Evolutionary conservation across 1,140 invertebrate genomes (phyloP).

Genomic region (Drosophila ogumai): DNA sequence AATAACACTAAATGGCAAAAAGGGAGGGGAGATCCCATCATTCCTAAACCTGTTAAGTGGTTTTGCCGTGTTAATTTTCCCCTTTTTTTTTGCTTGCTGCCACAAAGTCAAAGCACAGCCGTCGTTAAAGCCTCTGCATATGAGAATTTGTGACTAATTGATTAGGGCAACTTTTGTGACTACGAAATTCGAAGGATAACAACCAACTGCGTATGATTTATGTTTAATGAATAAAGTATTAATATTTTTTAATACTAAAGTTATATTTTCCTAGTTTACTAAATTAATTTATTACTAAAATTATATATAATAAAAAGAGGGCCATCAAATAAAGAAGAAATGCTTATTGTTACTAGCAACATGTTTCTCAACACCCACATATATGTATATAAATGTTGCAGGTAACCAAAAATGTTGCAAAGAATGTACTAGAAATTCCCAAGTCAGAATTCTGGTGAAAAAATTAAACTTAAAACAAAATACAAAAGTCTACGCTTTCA

Average conservation of each 20-base stretch:
- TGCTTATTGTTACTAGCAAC: too few species aligned
- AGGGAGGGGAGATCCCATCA: neutral
- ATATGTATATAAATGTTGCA: too few species aligned
- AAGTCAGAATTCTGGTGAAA: too few species aligned
- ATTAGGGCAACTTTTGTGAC: conserved; percentile 44
- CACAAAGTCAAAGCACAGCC: conserved; percentile 57
- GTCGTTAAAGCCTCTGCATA: conserved; percentile 36
- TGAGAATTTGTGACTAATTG: conserved; percentile 58
- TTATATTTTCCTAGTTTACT: too few species aligned
- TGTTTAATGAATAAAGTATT: neutral
- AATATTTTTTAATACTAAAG: too few species aligned
- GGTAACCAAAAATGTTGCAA: neutral
- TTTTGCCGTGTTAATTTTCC: conserved; percentile 1
- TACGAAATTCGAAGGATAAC: neutral
- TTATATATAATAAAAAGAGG: too few species aligned
- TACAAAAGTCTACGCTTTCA: too few species aligned
- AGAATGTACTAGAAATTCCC: too few species aligned
- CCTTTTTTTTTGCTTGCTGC: neutral
- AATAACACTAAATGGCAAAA: conserved; percentile 15
- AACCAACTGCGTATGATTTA: neutral
- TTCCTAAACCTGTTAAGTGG: conserved; percentile 18
- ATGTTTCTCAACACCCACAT: too few species aligned
- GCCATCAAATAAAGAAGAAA: too few species aligned
- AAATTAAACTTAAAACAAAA: too few species aligned
- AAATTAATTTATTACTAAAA: too few species aligned